phyloP scores from a whole-genome alignment of 2,797 vertebrate species.

The Myotis pilosus region DNA sequence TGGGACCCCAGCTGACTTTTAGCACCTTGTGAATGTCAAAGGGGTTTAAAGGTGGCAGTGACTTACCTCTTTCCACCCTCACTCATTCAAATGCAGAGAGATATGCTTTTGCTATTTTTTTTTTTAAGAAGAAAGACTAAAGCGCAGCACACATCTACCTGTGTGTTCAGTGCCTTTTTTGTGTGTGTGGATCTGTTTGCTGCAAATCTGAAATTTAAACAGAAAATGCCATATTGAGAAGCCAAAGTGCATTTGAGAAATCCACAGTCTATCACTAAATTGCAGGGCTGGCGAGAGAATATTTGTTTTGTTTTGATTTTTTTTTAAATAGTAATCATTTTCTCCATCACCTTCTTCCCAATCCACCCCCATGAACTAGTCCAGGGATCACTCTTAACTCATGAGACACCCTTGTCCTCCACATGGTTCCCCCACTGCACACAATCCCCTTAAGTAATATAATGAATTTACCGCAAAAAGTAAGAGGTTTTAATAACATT shows the following conservation, averaged over 20 bases:
- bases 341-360: slow-evolving; percentile 67
- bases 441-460: slow-evolving; percentile 70
- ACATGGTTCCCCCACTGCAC: slow-evolving; percentile 51
- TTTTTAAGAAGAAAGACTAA: slow-evolving; percentile 54
- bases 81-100: slow-evolving; percentile 76
- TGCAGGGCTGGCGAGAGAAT: not conserved
- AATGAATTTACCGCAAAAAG: slow-evolving; percentile 77
- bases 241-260: slow-evolving; percentile 68
- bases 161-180: slow-evolving; percentile 67
- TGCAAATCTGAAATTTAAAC: slow-evolving; percentile 76
- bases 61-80: slow-evolving; percentile 82
- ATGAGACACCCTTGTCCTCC: slow-evolving; percentile 67
- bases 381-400: slow-evolving; percentile 72
- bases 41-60: slow-evolving; percentile 85
- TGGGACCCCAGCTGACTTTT: slow-evolving; percentile 92
- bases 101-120: not conserved
- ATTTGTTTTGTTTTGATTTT: not conserved
- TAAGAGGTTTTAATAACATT: slow-evolving; percentile 73
- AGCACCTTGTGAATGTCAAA: slow-evolving; percentile 93
- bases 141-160: slow-evolving; percentile 74
- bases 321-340: slow-evolving; percentile 42
- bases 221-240: slow-evolving; percentile 68
- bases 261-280: not conserved
- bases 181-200: slow-evolving; percentile 67
- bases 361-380: slow-evolving; percentile 59